Evolutionary conservation across 2,113 vertebrate species (phyloP).

Genomic region (Ornithorhynchus anatinus): DNA sequence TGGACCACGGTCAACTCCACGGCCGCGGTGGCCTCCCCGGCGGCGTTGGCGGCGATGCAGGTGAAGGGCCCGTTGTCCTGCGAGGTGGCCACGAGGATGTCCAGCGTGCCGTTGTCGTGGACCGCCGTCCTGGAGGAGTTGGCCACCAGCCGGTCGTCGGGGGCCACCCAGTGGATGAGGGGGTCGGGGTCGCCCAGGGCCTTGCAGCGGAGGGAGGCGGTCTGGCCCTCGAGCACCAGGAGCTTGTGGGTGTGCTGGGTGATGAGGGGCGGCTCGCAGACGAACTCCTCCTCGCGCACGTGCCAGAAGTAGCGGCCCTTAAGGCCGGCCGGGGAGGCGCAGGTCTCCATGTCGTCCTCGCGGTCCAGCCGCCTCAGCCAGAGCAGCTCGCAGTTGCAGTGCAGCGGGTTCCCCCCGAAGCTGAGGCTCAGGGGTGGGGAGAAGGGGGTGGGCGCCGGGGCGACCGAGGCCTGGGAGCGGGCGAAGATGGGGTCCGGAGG

Average conservation of each 20-base stretch:
- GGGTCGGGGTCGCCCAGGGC: slow-evolving; percentile 94
- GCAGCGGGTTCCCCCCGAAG: slow-evolving; percentile 93
- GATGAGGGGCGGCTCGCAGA: slow-evolving; percentile 94
- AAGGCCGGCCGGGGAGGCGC: slow-evolving; percentile 87
- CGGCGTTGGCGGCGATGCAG: slow-evolving; percentile 95
- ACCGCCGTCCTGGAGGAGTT: slow-evolving; percentile 89
- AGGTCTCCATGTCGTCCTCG: slow-evolving; percentile 96
- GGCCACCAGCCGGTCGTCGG: slow-evolving; percentile 88
- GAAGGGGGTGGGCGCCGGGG: slow-evolving; percentile 83
- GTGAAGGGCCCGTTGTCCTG: slow-evolving; percentile 96
- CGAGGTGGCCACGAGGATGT: slow-evolving; percentile 90
- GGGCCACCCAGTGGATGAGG: slow-evolving; percentile 94
- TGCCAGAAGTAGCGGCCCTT: slow-evolving; percentile 98
- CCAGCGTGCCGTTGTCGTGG: slow-evolving; percentile 93
- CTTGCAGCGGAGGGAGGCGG: slow-evolving; percentile 91
- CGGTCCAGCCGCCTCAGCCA: slow-evolving; percentile 91
- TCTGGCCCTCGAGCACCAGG: slow-evolving; percentile 94
- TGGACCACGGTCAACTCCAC: slow-evolving; percentile 95
- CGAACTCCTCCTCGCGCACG: slow-evolving; percentile 90
- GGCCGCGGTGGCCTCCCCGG: slow-evolving; percentile 89
- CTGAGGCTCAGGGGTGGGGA: slow-evolving; percentile 86
- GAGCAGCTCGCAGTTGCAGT: slow-evolving; percentile 95
- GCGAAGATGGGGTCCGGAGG: slow-evolving; percentile 93
- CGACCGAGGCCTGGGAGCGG: slow-evolving; percentile 82
- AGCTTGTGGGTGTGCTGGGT: slow-evolving; percentile 95